Base-by-base conservation (phyloP, 2,797 vertebrate species). In the Trachurus trachurus region DNA sequence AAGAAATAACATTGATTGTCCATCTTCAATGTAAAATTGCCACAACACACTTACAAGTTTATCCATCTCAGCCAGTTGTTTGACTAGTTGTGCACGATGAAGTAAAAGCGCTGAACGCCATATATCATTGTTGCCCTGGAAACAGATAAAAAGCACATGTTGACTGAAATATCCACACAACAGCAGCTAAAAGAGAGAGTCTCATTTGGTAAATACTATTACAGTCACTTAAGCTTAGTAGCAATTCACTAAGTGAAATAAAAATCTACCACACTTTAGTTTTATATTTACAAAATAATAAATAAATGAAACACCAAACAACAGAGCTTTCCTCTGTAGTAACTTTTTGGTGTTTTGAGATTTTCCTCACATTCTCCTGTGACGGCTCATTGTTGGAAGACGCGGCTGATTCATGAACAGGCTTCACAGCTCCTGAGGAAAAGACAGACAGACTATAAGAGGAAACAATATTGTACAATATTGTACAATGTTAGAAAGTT, bases 11-110 rank as follows among this genome's bases (percentile, higher is more conserved):
- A 72, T 4, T 26, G 3, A 26, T 26, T 3, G 26, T 34, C 9
- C 5, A 12, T 21, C 10, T 15, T 15, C 1, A 12, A 8, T n/a
- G 13, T 7, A 2, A 49, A 16, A 31, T 1, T 1, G 5, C 4
- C 2, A 0, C 2, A 15, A 42, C 10, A 8, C 62, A 88, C 91
- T 92, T 59, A 93, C 92, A 71, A 87, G 63, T 75, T 88, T 83
- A 71, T 93, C 79, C 81, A 92, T 67, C 50, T 85, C 83, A 6
- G 72, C 76, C 71, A 92, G 80, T 8, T 92, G 83, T 29, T 90
- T 70, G 15, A 92, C 83, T 0, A 93, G 86, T 9, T 85, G 73
- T 1, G 79, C 72, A 0, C 91, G 90, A 37, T 87, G 89, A 22
- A 75, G 74, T 59, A 92, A 52, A 75, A 91, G 59, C 2, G 7